Evolutionary conservation across 1,140 invertebrate species (phyloP), one percentile per base, ranked within the genome.

Genomic region (Phortica variegata): DNA sequence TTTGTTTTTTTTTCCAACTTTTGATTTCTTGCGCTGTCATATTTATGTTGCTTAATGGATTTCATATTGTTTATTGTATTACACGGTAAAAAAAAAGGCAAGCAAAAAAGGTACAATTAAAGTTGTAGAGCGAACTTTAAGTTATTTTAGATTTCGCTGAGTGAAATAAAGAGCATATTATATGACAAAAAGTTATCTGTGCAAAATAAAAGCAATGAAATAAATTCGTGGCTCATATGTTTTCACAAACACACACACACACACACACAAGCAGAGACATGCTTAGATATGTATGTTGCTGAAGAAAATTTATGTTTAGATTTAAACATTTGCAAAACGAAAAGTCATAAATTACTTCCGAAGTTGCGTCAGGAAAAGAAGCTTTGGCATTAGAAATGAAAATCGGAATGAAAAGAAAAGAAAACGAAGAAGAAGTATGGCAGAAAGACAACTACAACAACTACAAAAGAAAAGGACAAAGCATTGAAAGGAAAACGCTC

Each of bases 341-440:
- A 68, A 68, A 68, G 65, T 68, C 63, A 68, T 68, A 68, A 68
- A 68, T 68, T 68, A 68, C 63, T 68, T 68, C 63, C 63, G 63
- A 55, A 60, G 53, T 42, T 62, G 68, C 57, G 50, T 47, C 56
- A 56, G 54, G 21, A n/a, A n/a, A n/a, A n/a, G 23, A 26, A 26
- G 23, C 23, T 26, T 26, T 26, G 23, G 23, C 23, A 26, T 26
- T 26, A 26, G 23, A 26, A 26, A 26, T 26, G 10, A 26, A 26
- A 26, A 26, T n/a, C n/a, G 5, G 23, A 26, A 26, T 6, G 23
- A 26, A 26, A 26, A 6, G 10, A 26, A 26, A 26, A 5, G 5
- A 26, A 26, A 26, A 26, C 23, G 23, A n/a, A n/a, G n/a, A n/a
- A n/a, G n/a, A n/a, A 34, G 13, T 15, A 34, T 10, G 48, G 40